A percentile compares a stretch with the other conserved stretches of the same genome.
Conservation (phyloP, 2,113 vertebrate species). For the Falcunculus frontatus region DNA sequence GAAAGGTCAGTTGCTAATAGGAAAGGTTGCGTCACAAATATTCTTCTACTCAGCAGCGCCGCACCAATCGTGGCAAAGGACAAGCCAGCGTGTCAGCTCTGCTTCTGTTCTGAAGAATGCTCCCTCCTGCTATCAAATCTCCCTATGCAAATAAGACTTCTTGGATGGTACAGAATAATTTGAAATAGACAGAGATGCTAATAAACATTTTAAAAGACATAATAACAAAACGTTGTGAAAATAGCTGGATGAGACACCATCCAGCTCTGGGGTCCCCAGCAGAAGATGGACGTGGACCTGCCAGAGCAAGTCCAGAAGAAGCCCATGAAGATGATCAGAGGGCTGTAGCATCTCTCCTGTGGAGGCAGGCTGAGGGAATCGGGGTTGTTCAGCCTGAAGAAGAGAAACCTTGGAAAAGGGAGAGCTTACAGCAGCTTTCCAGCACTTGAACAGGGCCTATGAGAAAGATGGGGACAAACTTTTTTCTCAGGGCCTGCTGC, state of each 20-base stretch:
- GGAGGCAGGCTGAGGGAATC: background rate
- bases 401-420: background rate
- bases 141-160: background rate
- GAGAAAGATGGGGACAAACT: background rate
- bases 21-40: background rate
- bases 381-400: background rate
- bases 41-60: fast-evolving
- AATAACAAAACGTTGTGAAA: background rate
- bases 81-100: fast-evolving
- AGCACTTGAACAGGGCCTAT: background rate
- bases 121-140: background rate
- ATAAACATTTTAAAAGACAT: background rate
- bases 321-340: background rate
- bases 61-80: background rate
- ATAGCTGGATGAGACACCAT: background rate
- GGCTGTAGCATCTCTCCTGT: background rate
- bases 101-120: background rate
- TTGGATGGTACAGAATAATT: background rate
- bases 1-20: conserved; percentile 24
- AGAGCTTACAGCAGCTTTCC: background rate
- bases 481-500: background rate
- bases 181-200: background rate
- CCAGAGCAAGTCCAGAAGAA: background rate
- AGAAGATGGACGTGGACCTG: background rate
- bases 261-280: no score